Conservation (phyloP, 2,797 vertebrate species). For the Poecile montanus region DNA sequence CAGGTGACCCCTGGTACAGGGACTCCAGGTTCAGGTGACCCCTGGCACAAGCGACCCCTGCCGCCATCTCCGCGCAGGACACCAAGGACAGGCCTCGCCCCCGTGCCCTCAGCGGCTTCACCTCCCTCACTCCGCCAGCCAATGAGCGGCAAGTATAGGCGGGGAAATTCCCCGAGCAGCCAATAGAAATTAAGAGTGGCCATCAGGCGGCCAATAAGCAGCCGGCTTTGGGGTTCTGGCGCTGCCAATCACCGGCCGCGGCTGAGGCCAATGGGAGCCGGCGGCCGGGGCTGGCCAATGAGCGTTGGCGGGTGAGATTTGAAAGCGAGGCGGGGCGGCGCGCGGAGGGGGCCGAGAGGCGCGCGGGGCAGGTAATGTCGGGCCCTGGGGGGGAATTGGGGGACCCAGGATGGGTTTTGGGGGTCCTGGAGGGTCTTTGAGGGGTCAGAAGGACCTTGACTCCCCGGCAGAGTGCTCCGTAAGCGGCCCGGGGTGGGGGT, state of each 20-base stretch:
- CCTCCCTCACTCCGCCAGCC: fast-evolving
- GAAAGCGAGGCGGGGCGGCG: background rate
- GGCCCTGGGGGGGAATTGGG: fast-evolving
- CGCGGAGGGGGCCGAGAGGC: fast-evolving
- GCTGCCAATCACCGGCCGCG: fast-evolving
- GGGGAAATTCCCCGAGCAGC: fast-evolving
- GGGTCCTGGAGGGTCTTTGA: fast-evolving
- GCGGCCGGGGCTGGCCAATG: background rate
- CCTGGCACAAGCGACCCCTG: fast-evolving
- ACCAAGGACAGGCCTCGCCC: fast-evolving
- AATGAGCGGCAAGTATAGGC: fast-evolving
- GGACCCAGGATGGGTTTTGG: fast-evolving
- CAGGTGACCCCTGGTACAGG: fast-evolving
- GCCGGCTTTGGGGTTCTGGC: fast-evolving
- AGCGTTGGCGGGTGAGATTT: background rate
- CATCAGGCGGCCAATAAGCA: fast-evolving
- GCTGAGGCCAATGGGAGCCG: background rate
- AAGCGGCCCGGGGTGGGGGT: fast-evolving
- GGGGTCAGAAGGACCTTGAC: fast-evolving
- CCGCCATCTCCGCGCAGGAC: background rate
- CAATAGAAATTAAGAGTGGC: fast-evolving
- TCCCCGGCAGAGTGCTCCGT: fast-evolving
- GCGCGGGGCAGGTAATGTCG: background rate
- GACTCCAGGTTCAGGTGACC: background rate
- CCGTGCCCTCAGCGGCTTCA: fast-evolving